Base-by-base conservation (phyloP, 2,888 invertebrate species). In the Helleia helle region DNA sequence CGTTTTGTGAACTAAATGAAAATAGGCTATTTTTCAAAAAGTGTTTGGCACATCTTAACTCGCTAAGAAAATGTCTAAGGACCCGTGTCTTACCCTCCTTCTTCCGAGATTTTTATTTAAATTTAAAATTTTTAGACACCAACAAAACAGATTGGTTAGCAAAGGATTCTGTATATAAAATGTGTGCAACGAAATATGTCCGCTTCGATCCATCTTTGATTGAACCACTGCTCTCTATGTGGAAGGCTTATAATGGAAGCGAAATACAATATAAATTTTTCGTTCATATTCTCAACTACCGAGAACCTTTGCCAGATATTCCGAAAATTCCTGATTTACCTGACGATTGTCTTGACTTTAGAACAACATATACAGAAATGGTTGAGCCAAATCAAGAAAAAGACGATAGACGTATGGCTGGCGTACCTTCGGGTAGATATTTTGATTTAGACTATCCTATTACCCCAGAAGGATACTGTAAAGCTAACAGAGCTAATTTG, bases 211-310 rank as follows among this genome's bases (percentile, higher is more conserved):
- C 75, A n/a, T 43, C 55, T 14, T 59, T 84, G 12, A 68, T 88
- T n/a, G 85, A 87, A 52, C 79, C 81, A 1, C 57, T 88, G 7
- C 56, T 87, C 18, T 58, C 59, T 6, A 60, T 83, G 52, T 73
- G 86, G 65, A 55, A 74, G 12, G 84, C 86, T 8, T 80, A 85
- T 42, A 65, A 79, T 36, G 77, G 84, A 4, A 59, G 67, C 8
- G 60, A 61, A 39, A 77, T 88, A 38, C 58, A 86, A 51, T 88
- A 87, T 40, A 68, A 71, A 56, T 77, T 60, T 17, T 88, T 88
- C 52, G 66, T 86, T 3, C 70, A 73, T 36, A 56, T 87, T 3
- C 58, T 88, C 9, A 80, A 87, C 54, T 76, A 72, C 37, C 76
- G 69, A 51, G 62, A 69, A 48, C 70, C 70, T 5, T 67, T 67